Conservation (phyloP, 2,113 vertebrate species). For the Aspiorhynchus laticeps region DNA sequence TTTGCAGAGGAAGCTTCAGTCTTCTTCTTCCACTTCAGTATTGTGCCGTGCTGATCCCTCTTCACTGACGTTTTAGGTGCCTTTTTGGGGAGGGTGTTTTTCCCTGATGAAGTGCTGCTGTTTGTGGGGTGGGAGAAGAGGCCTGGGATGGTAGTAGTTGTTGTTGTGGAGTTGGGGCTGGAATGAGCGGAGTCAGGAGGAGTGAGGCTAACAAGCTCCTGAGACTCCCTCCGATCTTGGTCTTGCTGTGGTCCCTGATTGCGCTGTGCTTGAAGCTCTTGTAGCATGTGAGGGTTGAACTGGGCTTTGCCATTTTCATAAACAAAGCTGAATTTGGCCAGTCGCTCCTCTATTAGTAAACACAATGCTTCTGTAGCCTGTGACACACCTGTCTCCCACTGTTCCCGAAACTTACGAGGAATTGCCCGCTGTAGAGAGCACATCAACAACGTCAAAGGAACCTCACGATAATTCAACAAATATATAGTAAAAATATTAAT, state of each 20-base stretch:
- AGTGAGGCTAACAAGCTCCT: conserved; percentile 53
- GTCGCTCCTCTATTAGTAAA: conserved; percentile 83
- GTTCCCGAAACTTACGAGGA: conserved; percentile 84
- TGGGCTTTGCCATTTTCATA: conserved; percentile 85
- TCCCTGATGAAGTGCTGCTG: conserved; percentile 67
- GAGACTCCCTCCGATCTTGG: conserved; percentile 5
- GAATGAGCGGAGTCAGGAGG: conserved; percentile 41
- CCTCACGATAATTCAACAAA: neutral
- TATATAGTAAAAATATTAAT: neutral
- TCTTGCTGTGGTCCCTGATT: conserved; percentile 43
- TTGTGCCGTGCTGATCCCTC: neutral
- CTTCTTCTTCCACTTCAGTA: conserved; percentile 9
- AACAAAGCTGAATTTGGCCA: conserved; percentile 86
- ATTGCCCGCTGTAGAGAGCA: conserved; percentile 71
- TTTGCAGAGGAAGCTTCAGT: conserved; percentile 38
- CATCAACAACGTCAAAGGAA: conserved; percentile 65
- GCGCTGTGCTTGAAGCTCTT: conserved; percentile 67
- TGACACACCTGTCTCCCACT: conserved; percentile 90
- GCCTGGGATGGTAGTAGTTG: conserved; percentile 20
- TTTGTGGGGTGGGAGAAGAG: neutral
- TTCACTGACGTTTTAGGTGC: conserved; percentile 45
- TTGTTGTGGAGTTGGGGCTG: conserved; percentile 15
- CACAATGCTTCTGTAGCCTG: conserved; percentile 85
- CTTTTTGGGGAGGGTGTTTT: conserved; percentile 50
- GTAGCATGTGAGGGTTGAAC: conserved; percentile 83